Evolutionary conservation across 1,140 invertebrate genomes (phyloP).

Genomic region (Drosophila repleta): DNA sequence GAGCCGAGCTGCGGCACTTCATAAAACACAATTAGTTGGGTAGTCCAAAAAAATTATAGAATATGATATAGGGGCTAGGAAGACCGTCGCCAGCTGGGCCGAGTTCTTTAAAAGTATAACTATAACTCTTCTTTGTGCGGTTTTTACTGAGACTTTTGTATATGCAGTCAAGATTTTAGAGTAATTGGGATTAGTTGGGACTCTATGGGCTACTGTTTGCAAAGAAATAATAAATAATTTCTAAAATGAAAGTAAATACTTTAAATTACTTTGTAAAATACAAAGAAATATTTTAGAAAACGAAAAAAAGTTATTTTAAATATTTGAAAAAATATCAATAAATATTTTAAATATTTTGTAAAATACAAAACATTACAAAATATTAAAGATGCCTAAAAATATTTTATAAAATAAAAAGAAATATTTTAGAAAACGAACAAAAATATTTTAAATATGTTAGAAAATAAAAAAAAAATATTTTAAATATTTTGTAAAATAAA

Average conservation of each 20-base stretch:
- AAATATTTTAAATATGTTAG: neutral
- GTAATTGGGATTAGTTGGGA: too few species aligned
- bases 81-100: neutral
- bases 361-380: neutral
- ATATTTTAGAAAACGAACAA: too few species aligned
- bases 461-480: neutral
- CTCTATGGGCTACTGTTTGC: too few species aligned
- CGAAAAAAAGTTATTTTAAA: too few species aligned
- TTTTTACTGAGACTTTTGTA: neutral
- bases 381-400: too few species aligned
- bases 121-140: too few species aligned
- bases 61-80: conserved; percentile 7
- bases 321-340: too few species aligned
- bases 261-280: too few species aligned
- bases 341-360: neutral
- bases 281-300: too few species aligned
- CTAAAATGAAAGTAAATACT: too few species aligned
- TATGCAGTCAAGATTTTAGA: conserved; percentile 1
- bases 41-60: conserved; percentile 10
- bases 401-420: too few species aligned
- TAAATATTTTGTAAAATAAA: neutral
- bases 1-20: conserved; percentile 27
- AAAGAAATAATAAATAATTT: too few species aligned
- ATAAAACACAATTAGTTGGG: conserved; percentile 25
- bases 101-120: neutral